These are phyloP conservation scores for Percina caprodes DNA, from an alignment of 2,113 vertebrate genomes.

Conservation along the genomic window DNA sequence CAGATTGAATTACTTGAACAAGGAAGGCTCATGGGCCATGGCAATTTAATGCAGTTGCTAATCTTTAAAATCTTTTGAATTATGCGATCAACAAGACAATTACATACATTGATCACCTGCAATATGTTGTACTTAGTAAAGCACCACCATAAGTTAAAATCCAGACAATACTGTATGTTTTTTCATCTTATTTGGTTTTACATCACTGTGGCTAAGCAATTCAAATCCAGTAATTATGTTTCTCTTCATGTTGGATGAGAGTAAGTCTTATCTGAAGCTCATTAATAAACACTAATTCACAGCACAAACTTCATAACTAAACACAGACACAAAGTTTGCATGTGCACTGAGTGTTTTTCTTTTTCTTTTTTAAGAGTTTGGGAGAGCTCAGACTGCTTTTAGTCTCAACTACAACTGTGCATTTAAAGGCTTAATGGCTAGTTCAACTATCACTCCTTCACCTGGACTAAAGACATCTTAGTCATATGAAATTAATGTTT, in stretches of 20 bases:
- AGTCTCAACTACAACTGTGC: background rate
- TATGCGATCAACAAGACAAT: background rate
- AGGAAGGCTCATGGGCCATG: too few species aligned
- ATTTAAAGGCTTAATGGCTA: background rate
- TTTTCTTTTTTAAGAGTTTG: background rate
- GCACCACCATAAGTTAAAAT: background rate
- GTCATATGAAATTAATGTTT: background rate
- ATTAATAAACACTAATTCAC: constrained; percentile 29
- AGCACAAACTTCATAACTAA: background rate
- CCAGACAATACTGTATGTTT: background rate
- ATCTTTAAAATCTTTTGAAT: background rate
- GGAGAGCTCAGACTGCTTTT: background rate
- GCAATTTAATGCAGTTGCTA: too few species aligned
- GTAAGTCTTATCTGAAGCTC: constrained; percentile 18
- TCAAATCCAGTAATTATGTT: constrained; percentile 25
- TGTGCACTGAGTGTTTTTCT: background rate
- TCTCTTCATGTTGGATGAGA: constrained; percentile 4
- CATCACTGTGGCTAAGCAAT: constrained; percentile 19
- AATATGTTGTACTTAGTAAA: background rate
- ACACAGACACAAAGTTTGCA: background rate
- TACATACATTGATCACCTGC: background rate
- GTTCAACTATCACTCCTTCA: background rate
- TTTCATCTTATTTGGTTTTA: constrained; percentile 1
- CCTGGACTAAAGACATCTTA: background rate
- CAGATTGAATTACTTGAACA: too few species aligned